A percentile compares a stretch with the other conserved stretches of the same genome.
Evolutionary conservation across 1,140 invertebrate genomes (phyloP).

Genomic region (Proales similis): DNA sequence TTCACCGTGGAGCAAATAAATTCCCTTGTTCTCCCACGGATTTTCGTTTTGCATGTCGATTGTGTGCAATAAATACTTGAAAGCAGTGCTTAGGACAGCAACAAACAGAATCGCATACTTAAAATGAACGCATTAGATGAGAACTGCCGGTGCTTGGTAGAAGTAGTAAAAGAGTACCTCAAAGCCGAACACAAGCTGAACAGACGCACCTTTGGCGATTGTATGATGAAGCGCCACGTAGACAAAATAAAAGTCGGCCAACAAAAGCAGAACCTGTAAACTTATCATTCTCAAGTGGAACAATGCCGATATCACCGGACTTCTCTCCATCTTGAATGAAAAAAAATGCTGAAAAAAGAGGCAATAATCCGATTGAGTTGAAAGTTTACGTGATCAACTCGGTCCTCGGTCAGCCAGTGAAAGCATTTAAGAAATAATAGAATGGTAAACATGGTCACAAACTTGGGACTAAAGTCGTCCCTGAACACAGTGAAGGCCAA

Average conservation of each 20-base stretch:
- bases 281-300: slow-evolving; percentile 85
- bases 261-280: slow-evolving; percentile 65
- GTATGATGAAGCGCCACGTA: slow-evolving; percentile 89
- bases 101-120: slow-evolving; percentile 90
- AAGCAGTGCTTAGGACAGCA: slow-evolving; percentile 80
- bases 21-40: slow-evolving; percentile 98
- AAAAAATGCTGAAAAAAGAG: neutral
- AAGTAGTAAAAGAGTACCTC: slow-evolving; percentile 58
- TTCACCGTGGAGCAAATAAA: slow-evolving; percentile 91
- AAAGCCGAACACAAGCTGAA: slow-evolving; percentile 97
- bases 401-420: slow-evolving; percentile 97
- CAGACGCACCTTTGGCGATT: slow-evolving; percentile 84
- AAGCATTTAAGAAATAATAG: slow-evolving; percentile 96
- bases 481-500: slow-evolving; percentile 96
- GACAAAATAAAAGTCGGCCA: slow-evolving; percentile 79
- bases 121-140: slow-evolving; percentile 41
- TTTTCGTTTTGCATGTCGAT: slow-evolving; percentile 87
- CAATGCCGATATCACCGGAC: slow-evolving; percentile 85
- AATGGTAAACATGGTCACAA: slow-evolving; percentile 92
- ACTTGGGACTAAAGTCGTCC: slow-evolving; percentile 97
- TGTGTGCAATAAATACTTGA: slow-evolving; percentile 90
- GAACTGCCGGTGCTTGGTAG: neutral
- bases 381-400: slow-evolving; percentile 90
- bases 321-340: slow-evolving; percentile 85
- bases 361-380: slow-evolving; percentile 39